phyloP scores from a whole-genome alignment of 2,797 vertebrate species.

The Falco concolor region DNA sequence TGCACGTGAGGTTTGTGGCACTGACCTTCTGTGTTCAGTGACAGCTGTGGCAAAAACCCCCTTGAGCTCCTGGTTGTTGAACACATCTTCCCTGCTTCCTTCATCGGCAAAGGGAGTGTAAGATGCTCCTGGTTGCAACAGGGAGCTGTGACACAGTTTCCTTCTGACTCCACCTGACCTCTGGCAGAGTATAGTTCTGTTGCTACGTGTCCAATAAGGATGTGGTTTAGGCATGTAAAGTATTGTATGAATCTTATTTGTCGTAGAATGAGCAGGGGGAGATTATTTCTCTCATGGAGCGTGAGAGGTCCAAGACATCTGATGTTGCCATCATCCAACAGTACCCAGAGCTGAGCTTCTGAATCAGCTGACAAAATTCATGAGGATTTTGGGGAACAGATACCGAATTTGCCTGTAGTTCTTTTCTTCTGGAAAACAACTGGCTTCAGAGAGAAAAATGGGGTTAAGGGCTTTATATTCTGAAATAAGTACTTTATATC shows the following conservation, averaged over 20 bases:
- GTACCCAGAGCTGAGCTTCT: neutral
- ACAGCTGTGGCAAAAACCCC: fast-evolving
- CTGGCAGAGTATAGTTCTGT: neutral
- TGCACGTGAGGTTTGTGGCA: neutral
- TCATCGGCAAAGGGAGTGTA: neutral
- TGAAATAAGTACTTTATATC: neutral
- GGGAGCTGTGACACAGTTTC: neutral
- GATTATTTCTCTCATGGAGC: neutral
- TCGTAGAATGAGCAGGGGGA: neutral
- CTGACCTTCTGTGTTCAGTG: neutral
- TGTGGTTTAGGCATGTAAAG: neutral
- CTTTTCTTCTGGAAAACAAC: neutral
- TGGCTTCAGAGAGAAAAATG: neutral
- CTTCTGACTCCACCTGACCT: neutral
- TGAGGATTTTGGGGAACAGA: neutral
- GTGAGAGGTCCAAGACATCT: neutral
- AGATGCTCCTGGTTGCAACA: neutral
- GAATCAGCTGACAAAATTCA: neutral
- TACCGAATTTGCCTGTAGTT: neutral
- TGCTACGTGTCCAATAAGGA: fast-evolving
- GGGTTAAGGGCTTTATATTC: neutral
- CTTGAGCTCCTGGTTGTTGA: neutral
- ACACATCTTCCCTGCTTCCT: neutral
- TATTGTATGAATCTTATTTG: neutral
- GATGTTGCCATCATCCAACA: neutral